These are phyloP conservation scores for Epinephelus lanceolatus DNA, from an alignment of 2,113 vertebrate species.

Conservation along the genomic window DNA sequence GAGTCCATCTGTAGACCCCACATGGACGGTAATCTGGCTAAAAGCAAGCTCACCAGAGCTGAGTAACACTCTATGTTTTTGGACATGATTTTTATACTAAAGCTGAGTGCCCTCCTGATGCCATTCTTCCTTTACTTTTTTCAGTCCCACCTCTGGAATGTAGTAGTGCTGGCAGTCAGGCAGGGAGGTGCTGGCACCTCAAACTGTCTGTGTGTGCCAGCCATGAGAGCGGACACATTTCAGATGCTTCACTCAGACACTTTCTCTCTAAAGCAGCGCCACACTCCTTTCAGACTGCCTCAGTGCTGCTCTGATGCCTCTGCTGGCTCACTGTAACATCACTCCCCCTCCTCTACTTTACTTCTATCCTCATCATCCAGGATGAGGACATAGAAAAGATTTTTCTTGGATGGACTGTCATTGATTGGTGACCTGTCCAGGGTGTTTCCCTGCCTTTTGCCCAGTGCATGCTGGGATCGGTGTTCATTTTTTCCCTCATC, in stretches of 20 bases:
- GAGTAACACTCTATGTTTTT: neutral
- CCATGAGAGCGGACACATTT: constrained; percentile 7
- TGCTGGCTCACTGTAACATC: neutral
- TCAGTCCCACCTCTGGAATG: constrained; percentile 4
- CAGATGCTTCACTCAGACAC: neutral
- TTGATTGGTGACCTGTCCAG: constrained; percentile 1
- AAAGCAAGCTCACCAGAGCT: neutral
- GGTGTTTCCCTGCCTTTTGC: constrained; percentile 18
- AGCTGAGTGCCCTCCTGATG: constrained; percentile 23
- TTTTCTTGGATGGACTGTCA: constrained; percentile 8
- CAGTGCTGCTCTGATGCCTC: constrained; percentile 29
- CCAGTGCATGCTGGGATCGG: constrained; percentile 37
- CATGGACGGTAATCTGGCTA: neutral
- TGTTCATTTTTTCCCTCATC: neutral
- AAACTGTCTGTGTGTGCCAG: constrained; percentile 15
- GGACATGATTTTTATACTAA: constrained; percentile 28
- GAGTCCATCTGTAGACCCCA: neutral
- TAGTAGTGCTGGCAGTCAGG: constrained; percentile 1
- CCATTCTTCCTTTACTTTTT: constrained; percentile 5
- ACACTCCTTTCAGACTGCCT: neutral
- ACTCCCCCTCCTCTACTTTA: neutral
- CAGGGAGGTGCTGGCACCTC: constrained; percentile 67
- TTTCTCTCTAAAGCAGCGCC: neutral
- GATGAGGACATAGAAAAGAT: constrained; percentile 20
- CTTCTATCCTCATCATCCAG: neutral